Conservation (phyloP, 2,113 vertebrate species). For the Apteryx owenii region DNA sequence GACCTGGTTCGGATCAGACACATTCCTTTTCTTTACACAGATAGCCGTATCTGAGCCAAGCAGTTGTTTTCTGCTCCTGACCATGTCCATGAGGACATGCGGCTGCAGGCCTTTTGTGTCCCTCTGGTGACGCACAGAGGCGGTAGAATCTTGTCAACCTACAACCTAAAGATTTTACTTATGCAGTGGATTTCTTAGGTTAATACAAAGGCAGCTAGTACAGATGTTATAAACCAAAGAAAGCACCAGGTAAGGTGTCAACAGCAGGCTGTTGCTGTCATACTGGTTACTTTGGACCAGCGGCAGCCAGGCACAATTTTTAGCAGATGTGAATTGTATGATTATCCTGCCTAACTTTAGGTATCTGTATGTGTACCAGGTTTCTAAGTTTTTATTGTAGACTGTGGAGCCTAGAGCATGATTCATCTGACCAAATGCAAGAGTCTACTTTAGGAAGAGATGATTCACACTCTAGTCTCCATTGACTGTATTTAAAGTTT, state of each 20-base stretch:
- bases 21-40: neutral
- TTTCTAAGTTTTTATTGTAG: neutral
- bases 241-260: neutral
- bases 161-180: neutral
- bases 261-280: fast-evolving
- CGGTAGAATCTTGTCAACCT: neutral
- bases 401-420: neutral
- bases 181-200: neutral
- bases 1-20: neutral
- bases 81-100: neutral
- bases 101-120: neutral
- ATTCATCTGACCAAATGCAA: neutral
- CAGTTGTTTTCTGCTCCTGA: neutral
- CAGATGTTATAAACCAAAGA: neutral
- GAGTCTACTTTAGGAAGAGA: neutral
- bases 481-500: neutral
- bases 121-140: neutral
- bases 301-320: neutral
- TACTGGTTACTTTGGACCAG: neutral
- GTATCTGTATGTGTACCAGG: neutral
- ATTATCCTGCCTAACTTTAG: neutral
- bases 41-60: neutral
- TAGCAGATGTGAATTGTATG: neutral
- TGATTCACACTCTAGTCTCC: neutral
- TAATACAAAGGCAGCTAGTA: neutral